Conservation (phyloP, 2,797 vertebrate genomes). For the Eurystomus glaucurus region DNA sequence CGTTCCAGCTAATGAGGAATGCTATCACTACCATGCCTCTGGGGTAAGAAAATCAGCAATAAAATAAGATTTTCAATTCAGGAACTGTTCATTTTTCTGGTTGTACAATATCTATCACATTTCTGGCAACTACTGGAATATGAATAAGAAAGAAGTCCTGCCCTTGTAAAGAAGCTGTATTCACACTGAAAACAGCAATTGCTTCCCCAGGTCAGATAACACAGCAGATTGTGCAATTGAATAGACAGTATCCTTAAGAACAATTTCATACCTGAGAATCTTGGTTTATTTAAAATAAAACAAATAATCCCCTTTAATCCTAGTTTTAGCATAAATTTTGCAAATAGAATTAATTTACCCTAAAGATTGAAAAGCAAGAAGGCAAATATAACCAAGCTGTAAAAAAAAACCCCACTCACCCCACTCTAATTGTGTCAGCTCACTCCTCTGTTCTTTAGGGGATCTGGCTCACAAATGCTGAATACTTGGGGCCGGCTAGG, state of each 20-base stretch:
- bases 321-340: not conserved
- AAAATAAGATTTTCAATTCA: not conserved
- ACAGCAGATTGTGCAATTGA: not conserved
- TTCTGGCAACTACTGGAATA: not conserved
- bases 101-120: not conserved
- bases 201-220: not conserved
- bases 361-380: not conserved
- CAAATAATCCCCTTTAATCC: not conserved
- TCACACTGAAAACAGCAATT: not conserved
- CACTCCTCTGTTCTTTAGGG: not conserved
- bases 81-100: not conserved
- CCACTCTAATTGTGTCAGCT: not conserved
- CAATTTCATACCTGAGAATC: not conserved
- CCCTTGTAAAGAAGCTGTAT: not conserved
- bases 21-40: fast-evolving
- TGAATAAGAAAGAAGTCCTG: not conserved
- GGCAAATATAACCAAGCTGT: not conserved
- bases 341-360: not conserved
- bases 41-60: not conserved
- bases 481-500: not conserved
- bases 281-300: not conserved
- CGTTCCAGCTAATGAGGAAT: not conserved
- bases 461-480: not conserved
- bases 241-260: not conserved
- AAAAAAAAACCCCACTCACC: not conserved